These are phyloP conservation scores for Enteromius paludinosus DNA, from an alignment of 2,797 vertebrate genomes.

Conservation along the genomic window DNA sequence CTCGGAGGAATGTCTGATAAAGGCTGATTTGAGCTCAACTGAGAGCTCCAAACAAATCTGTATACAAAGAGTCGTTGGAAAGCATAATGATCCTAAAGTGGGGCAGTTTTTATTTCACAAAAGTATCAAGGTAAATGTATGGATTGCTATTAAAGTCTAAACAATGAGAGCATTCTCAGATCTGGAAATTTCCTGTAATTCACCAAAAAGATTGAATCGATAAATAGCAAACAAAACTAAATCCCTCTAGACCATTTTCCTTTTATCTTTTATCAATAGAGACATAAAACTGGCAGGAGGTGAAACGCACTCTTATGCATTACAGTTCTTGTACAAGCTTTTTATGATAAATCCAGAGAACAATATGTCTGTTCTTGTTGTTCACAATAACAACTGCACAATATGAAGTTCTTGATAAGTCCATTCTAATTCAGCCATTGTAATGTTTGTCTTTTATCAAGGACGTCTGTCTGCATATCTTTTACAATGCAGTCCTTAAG, in stretches of 20 bases:
- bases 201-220: not conserved
- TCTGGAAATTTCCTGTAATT: not conserved
- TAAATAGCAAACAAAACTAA: slow-evolving; percentile 31
- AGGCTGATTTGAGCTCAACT: slow-evolving; percentile 25
- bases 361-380: slow-evolving; percentile 15
- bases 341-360: slow-evolving; percentile 25
- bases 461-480: slow-evolving; percentile 37
- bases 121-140: not conserved
- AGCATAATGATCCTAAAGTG: not conserved
- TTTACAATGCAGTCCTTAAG: slow-evolving; percentile 46
- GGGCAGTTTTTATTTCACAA: slow-evolving; percentile 2
- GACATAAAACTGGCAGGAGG: slow-evolving; percentile 18
- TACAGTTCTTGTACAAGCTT: not conserved
- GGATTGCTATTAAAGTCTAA: not conserved
- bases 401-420: slow-evolving; percentile 28
- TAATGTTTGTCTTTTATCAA: slow-evolving; percentile 33
- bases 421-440: slow-evolving; percentile 15
- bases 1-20: not conserved
- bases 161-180: slow-evolving; percentile 4
- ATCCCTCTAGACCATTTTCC: not conserved
- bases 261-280: slow-evolving; percentile 31
- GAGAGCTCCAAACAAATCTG: slow-evolving; percentile 2
- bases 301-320: slow-evolving; percentile 1
- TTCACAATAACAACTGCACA: slow-evolving; percentile 30
- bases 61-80: not conserved